phyloP scores from a whole-genome alignment of 2,888 invertebrate species.

The Laspeyria flexula region DNA sequence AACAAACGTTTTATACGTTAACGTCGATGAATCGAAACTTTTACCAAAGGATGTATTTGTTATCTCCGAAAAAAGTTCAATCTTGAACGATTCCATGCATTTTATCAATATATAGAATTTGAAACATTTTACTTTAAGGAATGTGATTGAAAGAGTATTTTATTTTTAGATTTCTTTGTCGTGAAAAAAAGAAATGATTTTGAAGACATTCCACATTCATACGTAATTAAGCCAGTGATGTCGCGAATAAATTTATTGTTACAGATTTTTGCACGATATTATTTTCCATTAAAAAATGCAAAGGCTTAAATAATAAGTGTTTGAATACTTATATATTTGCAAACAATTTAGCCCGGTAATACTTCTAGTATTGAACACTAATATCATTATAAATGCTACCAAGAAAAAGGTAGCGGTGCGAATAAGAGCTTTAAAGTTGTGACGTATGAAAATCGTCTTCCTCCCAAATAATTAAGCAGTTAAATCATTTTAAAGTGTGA shows the following conservation, averaged over 20 bases:
- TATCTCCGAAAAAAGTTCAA: neutral
- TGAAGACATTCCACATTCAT: slow-evolving; percentile 24
- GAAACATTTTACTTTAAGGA: neutral
- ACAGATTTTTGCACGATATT: slow-evolving; percentile 4
- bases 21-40: slow-evolving; percentile 1
- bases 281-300: no score
- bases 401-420: slow-evolving; percentile 8
- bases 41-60: slow-evolving; percentile 13
- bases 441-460: slow-evolving; percentile 59
- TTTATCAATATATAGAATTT: neutral
- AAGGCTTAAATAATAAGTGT: no score
- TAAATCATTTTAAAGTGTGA: slow-evolving; percentile 37
- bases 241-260: neutral
- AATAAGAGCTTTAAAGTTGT: slow-evolving; percentile 23
- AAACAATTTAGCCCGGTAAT: no score
- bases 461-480: slow-evolving; percentile 51
- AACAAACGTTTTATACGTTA: slow-evolving; percentile 2
- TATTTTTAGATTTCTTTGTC: slow-evolving; percentile 5
- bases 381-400: neutral
- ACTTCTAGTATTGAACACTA: no score
- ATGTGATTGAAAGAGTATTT: slow-evolving; percentile 13
- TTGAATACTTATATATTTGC: no score
- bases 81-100: no score
- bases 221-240: slow-evolving; percentile 10
- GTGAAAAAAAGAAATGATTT: slow-evolving; percentile 16